phyloP scores from a whole-genome alignment of 2,797 vertebrate species.

The Melanotaenia nigrans region DNA sequence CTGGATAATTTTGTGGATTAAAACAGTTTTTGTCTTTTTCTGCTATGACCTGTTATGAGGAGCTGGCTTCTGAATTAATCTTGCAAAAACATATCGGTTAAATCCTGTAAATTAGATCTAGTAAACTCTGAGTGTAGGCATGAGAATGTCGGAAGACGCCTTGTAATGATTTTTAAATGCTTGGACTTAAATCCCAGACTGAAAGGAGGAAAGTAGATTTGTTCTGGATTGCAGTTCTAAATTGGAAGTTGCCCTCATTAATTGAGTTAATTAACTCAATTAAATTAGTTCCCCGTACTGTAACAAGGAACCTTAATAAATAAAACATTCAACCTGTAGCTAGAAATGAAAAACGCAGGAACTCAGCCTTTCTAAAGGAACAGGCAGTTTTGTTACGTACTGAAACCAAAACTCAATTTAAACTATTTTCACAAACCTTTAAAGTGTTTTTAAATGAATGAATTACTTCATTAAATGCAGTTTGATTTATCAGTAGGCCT shows the following conservation, averaged over 20 bases:
- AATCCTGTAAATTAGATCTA: not conserved
- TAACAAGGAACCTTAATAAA: not conserved
- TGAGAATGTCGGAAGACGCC: not conserved
- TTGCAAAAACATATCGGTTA: not conserved
- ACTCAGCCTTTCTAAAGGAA: not conserved
- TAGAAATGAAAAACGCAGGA: not conserved
- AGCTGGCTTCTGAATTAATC: conserved; percentile 18
- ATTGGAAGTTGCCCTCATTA: not conserved
- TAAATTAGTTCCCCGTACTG: not conserved
- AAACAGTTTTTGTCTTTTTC: conserved; percentile 15
- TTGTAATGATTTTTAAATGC: not conserved
- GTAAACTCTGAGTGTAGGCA: too few relatives aligned
- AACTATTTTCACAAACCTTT: not conserved
- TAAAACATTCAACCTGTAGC: not conserved
- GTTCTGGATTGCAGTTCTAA: not conserved
- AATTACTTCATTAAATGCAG: not conserved
- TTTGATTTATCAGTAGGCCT: not conserved
- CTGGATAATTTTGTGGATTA: conserved; percentile 7
- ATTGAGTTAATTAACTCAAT: too few relatives aligned
- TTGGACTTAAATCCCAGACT: not conserved
- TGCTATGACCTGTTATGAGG: conserved; percentile 13
- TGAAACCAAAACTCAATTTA: not conserved
- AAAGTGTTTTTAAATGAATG: not conserved
- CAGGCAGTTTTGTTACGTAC: not conserved
- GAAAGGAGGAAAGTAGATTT: not conserved